Percentiles rank a stretch among this genome's conserved stretches.
phyloP scores from a whole-genome alignment of 2,797 vertebrate genomes.

The Borostomias antarcticus region DNA sequence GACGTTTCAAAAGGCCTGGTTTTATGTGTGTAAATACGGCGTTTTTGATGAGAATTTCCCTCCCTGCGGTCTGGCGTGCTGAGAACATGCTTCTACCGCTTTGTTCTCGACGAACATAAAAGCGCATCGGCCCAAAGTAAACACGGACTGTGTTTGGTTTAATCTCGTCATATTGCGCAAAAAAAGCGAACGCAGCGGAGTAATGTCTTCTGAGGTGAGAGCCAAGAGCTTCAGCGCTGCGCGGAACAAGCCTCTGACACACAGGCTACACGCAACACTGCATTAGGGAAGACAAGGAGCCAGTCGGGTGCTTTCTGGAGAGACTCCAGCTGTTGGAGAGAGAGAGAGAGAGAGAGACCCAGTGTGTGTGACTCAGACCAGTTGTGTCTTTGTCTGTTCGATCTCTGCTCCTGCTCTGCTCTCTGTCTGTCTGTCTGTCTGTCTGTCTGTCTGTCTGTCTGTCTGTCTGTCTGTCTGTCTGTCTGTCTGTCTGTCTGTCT shows the following conservation, averaged over 20 bases:
- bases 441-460: constrained; percentile 20
- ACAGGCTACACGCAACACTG: constrained; percentile 39
- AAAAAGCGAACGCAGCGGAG: constrained; percentile 41
- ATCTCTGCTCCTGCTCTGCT: background rate
- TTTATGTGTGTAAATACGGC: constrained; percentile 20
- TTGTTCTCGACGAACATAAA: constrained; percentile 58
- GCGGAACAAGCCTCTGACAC: constrained; percentile 52
- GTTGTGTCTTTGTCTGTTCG: constrained; percentile 7
- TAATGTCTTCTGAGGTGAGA: constrained; percentile 50
- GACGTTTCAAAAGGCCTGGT: constrained; percentile 38
- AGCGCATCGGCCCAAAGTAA: constrained; percentile 65
- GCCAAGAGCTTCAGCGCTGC: constrained; percentile 41
- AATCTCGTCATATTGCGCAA: constrained; percentile 54
- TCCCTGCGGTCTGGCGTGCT: constrained; percentile 54
- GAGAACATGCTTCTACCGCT: constrained; percentile 36
- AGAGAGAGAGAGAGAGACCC: background rate
- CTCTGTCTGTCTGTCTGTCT: constrained; percentile 23
- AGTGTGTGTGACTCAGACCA: constrained; percentile 17
- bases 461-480: constrained; percentile 20
- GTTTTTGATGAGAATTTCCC: constrained; percentile 51
- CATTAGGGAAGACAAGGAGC: constrained; percentile 43
- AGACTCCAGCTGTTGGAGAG: constrained; percentile 28
- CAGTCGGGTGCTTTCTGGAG: constrained; percentile 37
- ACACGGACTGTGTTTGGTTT: constrained; percentile 60
- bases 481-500: background rate